phyloP scores from a whole-genome alignment of 2,797 vertebrate genomes.

The Prunella strophiata region DNA sequence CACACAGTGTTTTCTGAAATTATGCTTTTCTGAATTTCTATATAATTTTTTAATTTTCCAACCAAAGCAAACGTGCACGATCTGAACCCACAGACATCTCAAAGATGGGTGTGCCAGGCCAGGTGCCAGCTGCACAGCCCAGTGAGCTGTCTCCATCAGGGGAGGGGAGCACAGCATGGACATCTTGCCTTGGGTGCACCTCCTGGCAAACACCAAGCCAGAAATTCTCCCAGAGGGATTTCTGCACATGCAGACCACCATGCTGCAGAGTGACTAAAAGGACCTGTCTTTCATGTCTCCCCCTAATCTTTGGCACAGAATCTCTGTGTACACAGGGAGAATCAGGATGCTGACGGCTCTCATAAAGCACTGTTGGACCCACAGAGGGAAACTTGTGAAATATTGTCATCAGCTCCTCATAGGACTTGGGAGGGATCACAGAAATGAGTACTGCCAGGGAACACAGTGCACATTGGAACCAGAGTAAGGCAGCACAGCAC shows the following conservation, averaged over 20 bases:
- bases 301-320: background rate
- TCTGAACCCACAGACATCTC: background rate
- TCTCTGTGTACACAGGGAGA: background rate
- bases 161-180: background rate
- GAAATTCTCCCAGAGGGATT: background rate
- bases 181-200: background rate
- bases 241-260: background rate
- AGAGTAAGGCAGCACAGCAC: background rate
- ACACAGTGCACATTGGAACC: background rate
- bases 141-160: background rate
- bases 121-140: background rate
- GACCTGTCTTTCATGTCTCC: background rate
- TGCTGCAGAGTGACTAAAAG: background rate
- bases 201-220: background rate
- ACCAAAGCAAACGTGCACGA: background rate
- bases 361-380: background rate
- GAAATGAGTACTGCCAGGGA: background rate
- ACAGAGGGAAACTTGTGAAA: background rate
- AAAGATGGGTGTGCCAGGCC: background rate
- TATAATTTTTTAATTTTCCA: background rate
- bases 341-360: background rate
- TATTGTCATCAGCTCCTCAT: background rate
- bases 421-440: background rate
- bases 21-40: background rate
- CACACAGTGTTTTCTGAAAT: background rate